These are phyloP conservation scores for Trematomus loennbergii DNA, from an alignment of 2,113 vertebrate species.

Conservation along the genomic window DNA sequence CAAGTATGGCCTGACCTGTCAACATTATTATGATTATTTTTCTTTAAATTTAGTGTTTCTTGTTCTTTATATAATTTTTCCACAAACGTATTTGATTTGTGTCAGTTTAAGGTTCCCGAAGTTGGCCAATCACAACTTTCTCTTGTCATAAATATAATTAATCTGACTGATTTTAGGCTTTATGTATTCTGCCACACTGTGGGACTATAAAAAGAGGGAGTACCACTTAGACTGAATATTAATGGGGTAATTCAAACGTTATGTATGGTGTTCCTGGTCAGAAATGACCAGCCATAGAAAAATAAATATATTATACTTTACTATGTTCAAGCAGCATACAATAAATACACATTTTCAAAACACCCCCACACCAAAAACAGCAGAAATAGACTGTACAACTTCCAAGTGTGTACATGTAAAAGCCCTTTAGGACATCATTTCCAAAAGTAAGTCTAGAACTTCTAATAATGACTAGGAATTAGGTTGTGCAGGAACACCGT, in stretches of 20 bases:
- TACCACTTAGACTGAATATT: neutral
- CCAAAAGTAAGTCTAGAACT: neutral
- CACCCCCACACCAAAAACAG: too few relatives aligned
- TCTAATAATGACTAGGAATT: neutral
- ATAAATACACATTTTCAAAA: neutral
- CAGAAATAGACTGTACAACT: too few relatives aligned
- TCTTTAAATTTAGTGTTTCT: neutral
- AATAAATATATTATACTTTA: neutral
- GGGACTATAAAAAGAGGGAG: too few relatives aligned
- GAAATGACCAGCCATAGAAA: neutral
- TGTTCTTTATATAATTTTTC: neutral
- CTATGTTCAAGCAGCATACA: neutral
- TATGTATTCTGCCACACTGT: neutral
- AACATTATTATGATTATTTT: neutral
- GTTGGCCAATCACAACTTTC: neutral
- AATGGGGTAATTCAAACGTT: neutral
- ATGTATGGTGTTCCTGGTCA: neutral
- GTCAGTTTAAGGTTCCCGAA: too few relatives aligned
- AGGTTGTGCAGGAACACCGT: neutral
- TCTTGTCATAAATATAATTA: neutral
- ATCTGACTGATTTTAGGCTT: neutral
- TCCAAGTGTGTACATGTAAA: too few relatives aligned
- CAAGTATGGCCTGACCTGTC: slow-evolving; percentile 75
- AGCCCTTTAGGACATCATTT: neutral
- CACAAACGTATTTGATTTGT: neutral